These are phyloP conservation scores for Dermatemys mawii DNA, from an alignment of 2,113 vertebrate species.

Conservation along the genomic window DNA sequence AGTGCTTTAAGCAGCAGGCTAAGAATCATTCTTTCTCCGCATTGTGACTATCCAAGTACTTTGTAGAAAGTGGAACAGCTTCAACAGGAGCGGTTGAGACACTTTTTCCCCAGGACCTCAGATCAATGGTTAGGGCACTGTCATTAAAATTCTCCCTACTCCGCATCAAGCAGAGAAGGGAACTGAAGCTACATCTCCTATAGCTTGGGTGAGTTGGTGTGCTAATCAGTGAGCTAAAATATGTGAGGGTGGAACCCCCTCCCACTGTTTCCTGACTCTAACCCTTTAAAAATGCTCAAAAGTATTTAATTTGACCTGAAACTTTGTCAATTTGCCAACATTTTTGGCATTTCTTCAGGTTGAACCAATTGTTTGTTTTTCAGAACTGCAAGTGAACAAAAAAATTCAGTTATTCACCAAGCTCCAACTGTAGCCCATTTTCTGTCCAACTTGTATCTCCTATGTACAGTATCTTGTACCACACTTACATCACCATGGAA, in stretches of 20 bases:
- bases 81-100: neutral
- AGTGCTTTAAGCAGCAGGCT: neutral
- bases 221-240: neutral
- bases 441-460: neutral
- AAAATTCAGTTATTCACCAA: neutral
- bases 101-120: neutral
- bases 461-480: neutral
- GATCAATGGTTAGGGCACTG: neutral
- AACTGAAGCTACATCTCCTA: neutral
- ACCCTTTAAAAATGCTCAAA: neutral
- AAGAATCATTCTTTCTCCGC: neutral
- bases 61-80: neutral
- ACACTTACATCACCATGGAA: neutral
- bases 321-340: neutral
- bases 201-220: neutral
- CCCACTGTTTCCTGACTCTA: neutral
- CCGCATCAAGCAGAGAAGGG: neutral
- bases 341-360: neutral
- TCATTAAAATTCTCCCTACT: neutral
- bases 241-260: neutral
- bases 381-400: neutral
- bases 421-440: neutral
- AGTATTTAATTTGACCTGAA: neutral
- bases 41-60: neutral
- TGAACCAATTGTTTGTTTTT: neutral